A percentile compares a stretch with the other conserved stretches of the same genome.
Conservation (phyloP, 2,113 vertebrate genomes). For the Chaenogobius annularis region DNA sequence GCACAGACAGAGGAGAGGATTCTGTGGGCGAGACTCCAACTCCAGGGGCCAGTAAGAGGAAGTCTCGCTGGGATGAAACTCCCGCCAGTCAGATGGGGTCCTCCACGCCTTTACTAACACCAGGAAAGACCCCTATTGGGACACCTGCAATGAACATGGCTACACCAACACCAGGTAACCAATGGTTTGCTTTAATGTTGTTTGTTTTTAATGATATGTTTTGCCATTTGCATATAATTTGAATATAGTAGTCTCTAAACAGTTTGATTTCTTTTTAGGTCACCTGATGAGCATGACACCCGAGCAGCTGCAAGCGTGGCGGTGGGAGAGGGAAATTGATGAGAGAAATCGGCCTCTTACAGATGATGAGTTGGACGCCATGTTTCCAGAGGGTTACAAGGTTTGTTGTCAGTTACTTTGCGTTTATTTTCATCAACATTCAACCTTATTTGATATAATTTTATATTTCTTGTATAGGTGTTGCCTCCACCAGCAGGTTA, state of each 20-base stretch:
- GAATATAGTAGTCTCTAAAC: neutral
- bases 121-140: constrained; percentile 95
- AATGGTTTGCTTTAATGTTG: neutral
- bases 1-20: constrained; percentile 95
- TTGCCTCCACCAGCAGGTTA: constrained; percentile 96
- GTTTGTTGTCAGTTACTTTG: constrained; percentile 54
- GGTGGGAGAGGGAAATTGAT: constrained; percentile 98
- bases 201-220: neutral
- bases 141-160: constrained; percentile 99
- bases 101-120: constrained; percentile 94
- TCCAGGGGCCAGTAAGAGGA: constrained; percentile 95
- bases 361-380: constrained; percentile 96
- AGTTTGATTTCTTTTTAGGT: constrained; percentile 70
- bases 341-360: constrained; percentile 96
- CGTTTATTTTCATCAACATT: neutral
- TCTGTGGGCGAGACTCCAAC: constrained; percentile 97
- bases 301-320: constrained; percentile 97
- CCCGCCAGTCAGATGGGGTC: constrained; percentile 98
- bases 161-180: constrained; percentile 91
- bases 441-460: no score
- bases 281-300: constrained; percentile 99
- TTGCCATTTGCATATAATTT: neutral
- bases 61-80: constrained; percentile 97
- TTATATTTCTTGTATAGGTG: constrained; percentile 74
- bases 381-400: constrained; percentile 99